Evolutionary conservation across 2,113 vertebrate genomes (phyloP).

Genomic region (Vanacampus margaritifer): DNA sequence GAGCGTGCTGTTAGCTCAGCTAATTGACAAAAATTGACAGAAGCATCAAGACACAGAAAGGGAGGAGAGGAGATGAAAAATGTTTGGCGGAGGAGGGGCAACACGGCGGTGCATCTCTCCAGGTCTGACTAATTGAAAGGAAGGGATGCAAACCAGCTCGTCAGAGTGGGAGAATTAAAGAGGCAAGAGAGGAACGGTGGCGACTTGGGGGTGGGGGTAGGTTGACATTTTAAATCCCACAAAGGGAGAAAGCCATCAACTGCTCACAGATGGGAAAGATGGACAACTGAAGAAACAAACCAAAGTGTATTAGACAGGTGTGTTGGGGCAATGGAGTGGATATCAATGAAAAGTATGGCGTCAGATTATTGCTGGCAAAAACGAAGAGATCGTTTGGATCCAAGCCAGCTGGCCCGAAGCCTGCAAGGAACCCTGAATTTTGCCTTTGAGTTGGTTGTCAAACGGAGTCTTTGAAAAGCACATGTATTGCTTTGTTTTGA

Average conservation of each 20-base stretch:
- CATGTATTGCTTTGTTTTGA: slow-evolving; percentile 16
- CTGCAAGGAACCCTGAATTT: slow-evolving; percentile 28
- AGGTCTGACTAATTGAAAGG: slow-evolving; percentile 76
- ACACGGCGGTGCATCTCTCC: slow-evolving; percentile 55
- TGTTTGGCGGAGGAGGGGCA: slow-evolving; percentile 58
- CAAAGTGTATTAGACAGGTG: slow-evolving; percentile 66
- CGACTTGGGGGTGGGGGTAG: slow-evolving; percentile 19
- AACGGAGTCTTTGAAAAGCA: slow-evolving; percentile 36
- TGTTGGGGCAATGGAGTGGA: slow-evolving; percentile 31
- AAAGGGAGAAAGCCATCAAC: slow-evolving; percentile 49
- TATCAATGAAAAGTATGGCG: slow-evolving; percentile 46
- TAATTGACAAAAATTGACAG: slow-evolving; percentile 74
- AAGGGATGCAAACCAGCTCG: slow-evolving; percentile 61
- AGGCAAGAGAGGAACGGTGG: slow-evolving; percentile 24
- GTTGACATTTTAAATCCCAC: slow-evolving; percentile 48
- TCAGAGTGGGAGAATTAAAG: slow-evolving; percentile 34
- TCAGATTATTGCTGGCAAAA: slow-evolving; percentile 57
- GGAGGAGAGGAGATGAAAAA: slow-evolving; percentile 47
- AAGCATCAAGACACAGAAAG: slow-evolving; percentile 57
- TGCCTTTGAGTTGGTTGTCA: slow-evolving; percentile 24
- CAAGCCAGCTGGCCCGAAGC: slow-evolving; percentile 53
- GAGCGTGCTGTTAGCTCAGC: slow-evolving; percentile 58
- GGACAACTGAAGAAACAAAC: slow-evolving; percentile 68
- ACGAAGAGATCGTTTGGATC: slow-evolving; percentile 57
- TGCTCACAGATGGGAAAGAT: slow-evolving; percentile 59